phyloP scores from a whole-genome alignment of 2,888 invertebrate genomes.

The Drosophila merina region DNA sequence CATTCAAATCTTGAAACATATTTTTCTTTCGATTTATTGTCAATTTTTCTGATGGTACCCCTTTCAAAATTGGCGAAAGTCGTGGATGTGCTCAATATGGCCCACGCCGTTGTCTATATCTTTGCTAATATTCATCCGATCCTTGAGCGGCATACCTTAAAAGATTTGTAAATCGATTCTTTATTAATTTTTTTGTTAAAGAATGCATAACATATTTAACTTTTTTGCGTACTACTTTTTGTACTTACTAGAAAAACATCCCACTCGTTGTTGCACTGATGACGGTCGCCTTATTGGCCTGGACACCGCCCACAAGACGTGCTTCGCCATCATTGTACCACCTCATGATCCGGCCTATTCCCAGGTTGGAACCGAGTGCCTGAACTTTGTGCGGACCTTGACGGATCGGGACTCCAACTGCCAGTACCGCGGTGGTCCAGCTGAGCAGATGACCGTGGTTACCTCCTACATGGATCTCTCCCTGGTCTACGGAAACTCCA shows the following conservation, averaged over 20 bases:
- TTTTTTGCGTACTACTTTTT: neutral
- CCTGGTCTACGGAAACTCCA: conserved; percentile 91
- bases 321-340: conserved; percentile 86
- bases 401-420: conserved; percentile 87
- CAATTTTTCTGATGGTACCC: no score
- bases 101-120: no score
- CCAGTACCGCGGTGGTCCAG: conserved; percentile 85
- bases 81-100: no score
- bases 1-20: no score
- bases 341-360: conserved; percentile 86
- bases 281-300: conserved; percentile 85
- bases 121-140: no score
- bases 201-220: no score
- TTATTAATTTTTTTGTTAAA: no score
- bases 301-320: conserved; percentile 82
- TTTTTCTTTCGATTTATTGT: no score
- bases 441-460: conserved; percentile 87
- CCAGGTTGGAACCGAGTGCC: conserved; percentile 86
- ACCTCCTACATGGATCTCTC: conserved; percentile 89
- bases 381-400: conserved; percentile 88
- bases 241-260: conserved; percentile 85
- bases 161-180: no score
- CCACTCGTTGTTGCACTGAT: conserved; percentile 87
- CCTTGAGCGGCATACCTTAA: no score
- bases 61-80: no score